Conservation (phyloP, 2,888 invertebrate species). For the Drosophila prolongata region DNA sequence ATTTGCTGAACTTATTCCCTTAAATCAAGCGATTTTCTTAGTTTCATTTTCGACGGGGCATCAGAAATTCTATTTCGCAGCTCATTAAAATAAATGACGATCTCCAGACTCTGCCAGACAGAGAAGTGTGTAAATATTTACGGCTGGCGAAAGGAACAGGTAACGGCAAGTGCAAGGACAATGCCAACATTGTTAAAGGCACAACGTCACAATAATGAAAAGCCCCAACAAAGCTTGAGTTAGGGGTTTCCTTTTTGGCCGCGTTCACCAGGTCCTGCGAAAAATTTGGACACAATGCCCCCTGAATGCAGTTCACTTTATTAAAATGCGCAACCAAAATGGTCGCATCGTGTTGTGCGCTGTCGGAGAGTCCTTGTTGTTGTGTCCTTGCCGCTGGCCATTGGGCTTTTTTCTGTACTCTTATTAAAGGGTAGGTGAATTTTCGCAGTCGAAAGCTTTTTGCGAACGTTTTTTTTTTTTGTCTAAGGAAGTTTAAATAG, state of each 20-base stretch:
- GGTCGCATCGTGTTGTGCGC: slow-evolving; percentile 49
- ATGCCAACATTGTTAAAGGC: slow-evolving; percentile 60
- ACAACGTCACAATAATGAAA: slow-evolving; percentile 64
- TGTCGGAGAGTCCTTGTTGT: slow-evolving; percentile 8
- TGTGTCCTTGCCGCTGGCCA: slow-evolving; percentile 58
- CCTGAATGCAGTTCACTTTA: slow-evolving; percentile 77
- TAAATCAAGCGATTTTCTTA: not conserved
- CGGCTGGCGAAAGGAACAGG: slow-evolving; percentile 33
- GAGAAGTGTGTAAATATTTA: slow-evolving; percentile 53
- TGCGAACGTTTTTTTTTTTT: too few species aligned
- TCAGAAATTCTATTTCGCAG: slow-evolving; percentile 76
- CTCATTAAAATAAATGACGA: slow-evolving; percentile 83
- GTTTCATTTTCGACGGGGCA: slow-evolving; percentile 17
- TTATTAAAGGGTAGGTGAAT: not conserved
- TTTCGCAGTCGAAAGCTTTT: not conserved
- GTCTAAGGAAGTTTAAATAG: too few species aligned
- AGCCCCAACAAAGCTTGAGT: slow-evolving; percentile 62
- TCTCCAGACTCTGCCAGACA: slow-evolving; percentile 55
- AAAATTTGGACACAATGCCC: slow-evolving; percentile 69
- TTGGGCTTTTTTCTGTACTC: not conserved
- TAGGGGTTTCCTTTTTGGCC: slow-evolving; percentile 9
- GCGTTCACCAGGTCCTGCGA: slow-evolving; percentile 1
- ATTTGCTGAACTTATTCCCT: not conserved
- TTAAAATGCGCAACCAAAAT: slow-evolving; percentile 72
- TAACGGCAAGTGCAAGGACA: slow-evolving; percentile 57